Evolutionary conservation across 2,797 vertebrate genomes (phyloP), one percentile per base, ranked within the genome.

Genomic region (Thunnus albacares): DNA sequence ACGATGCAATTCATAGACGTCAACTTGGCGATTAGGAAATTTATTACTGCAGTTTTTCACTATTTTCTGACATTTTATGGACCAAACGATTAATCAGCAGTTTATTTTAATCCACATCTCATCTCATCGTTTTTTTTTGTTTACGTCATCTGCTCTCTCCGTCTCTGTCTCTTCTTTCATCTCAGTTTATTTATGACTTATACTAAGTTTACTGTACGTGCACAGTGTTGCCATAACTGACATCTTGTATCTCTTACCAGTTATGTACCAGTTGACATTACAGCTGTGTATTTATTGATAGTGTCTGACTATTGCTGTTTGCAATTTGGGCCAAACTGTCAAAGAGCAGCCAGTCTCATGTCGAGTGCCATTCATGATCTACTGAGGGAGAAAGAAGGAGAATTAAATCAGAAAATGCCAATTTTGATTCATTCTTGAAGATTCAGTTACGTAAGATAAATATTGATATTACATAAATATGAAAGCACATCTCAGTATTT

Each of bases 271-370:
- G 47, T 60, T 30, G 26, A 85, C 59, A 43, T 84, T 55, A 52
- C 52, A 18, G 63, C 56, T 62, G 61, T 80, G 65, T 74, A 30
- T 90, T 87, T 79, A 77, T 80, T 82, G 30, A 22, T 55, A 56
- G 61, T 76, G 43, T 86, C 68, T 65, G 51, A 85, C 49, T 68
- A n/a, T 24, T 80, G 70, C 52, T 86, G 63, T 78, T 69, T 57
- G 11, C 57, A 12, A 53, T 8, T 0, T 76, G 79, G 73, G 71
- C 59, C 64, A 81, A 84, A 57, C 75, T 78, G 45, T 75, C n/a
- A 33, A 49, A 45, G 69, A 71, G 55, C 58, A 30, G 41, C 59
- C 69, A 57, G 61, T 62, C 43, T 75, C 67, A 12, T 38, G 43
- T 35, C 56, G 62, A 72, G 56, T 43, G 38, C 26, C 65, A 64